phyloP scores from a whole-genome alignment of 2,797 vertebrate species.

The Gallirallus australis region DNA sequence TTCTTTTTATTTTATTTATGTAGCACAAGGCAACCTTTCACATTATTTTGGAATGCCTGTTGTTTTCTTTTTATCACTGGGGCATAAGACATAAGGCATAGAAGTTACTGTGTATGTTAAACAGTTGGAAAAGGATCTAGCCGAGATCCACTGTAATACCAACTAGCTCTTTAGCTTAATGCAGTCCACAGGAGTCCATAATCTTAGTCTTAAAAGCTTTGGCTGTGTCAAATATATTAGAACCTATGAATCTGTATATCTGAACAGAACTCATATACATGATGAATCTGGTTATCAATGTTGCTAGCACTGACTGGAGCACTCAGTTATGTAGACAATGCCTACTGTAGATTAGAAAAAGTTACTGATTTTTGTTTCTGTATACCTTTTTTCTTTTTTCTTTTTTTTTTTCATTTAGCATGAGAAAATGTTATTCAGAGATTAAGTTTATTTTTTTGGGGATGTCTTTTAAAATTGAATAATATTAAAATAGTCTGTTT shows the following conservation, averaged over 20 bases:
- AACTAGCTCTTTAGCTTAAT: neutral
- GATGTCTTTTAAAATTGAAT: neutral
- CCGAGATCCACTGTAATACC: neutral
- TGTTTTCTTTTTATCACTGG: neutral
- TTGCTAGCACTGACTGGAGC: neutral
- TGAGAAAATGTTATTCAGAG: neutral
- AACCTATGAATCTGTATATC: neutral
- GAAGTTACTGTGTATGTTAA: neutral
- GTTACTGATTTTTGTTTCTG: neutral
- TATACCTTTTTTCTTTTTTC: neutral
- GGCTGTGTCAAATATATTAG: neutral
- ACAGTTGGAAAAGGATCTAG: neutral
- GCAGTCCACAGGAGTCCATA: neutral
- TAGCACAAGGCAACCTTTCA: neutral
- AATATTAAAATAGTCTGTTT: conserved; percentile 37
- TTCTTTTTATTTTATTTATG: conserved; percentile 12
- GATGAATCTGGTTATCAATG: neutral
- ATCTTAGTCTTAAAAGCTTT: neutral
- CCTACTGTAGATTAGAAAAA: neutral
- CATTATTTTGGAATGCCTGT: neutral
- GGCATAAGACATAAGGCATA: neutral
- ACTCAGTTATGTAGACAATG: neutral
- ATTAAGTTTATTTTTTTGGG: neutral
- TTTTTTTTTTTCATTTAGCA: neutral
- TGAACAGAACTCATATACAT: neutral